Conservation (phyloP, 2,888 invertebrate genomes). For the Phaedon cochleariae region DNA sequence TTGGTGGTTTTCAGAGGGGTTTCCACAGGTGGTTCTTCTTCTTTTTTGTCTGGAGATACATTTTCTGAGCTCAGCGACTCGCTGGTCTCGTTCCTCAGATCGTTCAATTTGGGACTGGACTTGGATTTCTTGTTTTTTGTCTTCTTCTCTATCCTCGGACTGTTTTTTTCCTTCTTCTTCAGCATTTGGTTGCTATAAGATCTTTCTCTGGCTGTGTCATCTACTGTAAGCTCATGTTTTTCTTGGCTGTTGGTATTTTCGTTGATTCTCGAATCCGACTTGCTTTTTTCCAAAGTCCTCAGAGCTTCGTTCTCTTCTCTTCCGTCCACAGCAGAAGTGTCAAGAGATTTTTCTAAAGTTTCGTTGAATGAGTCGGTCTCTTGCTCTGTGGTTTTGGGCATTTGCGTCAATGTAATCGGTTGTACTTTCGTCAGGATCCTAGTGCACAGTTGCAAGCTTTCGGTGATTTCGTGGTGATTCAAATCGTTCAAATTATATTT, state of each 20-base stretch:
- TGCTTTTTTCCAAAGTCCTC: slow-evolving; percentile 68
- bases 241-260: slow-evolving; percentile 56
- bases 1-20: slow-evolving; percentile 44
- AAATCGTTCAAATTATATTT: slow-evolving; percentile 67
- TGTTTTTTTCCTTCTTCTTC: slow-evolving; percentile 61
- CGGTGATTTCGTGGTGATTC: slow-evolving; percentile 70
- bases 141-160: slow-evolving; percentile 67
- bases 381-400: slow-evolving; percentile 21
- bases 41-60: slow-evolving; percentile 35
- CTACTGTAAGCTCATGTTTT: slow-evolving; percentile 60
- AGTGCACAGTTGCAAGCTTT: slow-evolving; percentile 73
- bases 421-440: slow-evolving; percentile 80
- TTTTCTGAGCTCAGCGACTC: slow-evolving; percentile 39
- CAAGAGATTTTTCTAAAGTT: slow-evolving; percentile 36
- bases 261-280: slow-evolving; percentile 72
- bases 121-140: slow-evolving; percentile 69
- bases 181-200: slow-evolving; percentile 62
- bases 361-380: slow-evolving; percentile 34
- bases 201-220: slow-evolving; percentile 55
- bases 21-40: slow-evolving; percentile 29
- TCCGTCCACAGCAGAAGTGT: slow-evolving; percentile 34
- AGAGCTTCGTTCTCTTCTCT: slow-evolving; percentile 41
- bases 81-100: slow-evolving; percentile 61
- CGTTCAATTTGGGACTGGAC: slow-evolving; percentile 67
- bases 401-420: slow-evolving; percentile 65